phyloP scores from a whole-genome alignment of 2,113 vertebrate genomes.

The Enhydra lutris region DNA sequence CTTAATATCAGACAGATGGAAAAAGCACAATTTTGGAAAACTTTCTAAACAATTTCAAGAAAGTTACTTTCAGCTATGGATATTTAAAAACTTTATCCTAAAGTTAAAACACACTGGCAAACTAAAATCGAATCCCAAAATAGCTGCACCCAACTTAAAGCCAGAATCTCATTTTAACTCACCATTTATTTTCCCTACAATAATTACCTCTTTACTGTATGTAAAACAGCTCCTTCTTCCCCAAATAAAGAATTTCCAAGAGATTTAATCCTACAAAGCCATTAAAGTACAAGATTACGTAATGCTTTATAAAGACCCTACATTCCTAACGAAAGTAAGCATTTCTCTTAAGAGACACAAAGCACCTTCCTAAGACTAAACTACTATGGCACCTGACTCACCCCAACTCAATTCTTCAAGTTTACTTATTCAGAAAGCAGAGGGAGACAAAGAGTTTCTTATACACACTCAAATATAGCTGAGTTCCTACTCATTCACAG shows the following conservation, averaged over 20 bases:
- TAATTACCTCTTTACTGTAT: neutral
- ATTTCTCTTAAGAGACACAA: neutral
- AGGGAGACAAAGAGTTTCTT: constrained; percentile 8
- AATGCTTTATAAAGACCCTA: constrained; percentile 6
- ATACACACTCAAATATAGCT: neutral
- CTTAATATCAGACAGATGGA: neutral
- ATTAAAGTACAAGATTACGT: neutral
- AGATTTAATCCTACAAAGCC: neutral
- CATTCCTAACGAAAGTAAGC: neutral
- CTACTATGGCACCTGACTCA: neutral
- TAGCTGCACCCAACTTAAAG: neutral
- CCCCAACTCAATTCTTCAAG: neutral
- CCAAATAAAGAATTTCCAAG: neutral
- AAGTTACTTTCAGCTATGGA: constrained; percentile 19
- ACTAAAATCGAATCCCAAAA: neutral
- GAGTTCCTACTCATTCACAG: neutral
- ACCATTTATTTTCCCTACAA: neutral
- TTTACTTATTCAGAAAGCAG: constrained; percentile 17
- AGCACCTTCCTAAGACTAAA: neutral
- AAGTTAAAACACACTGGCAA: neutral
- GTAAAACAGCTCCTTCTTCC: neutral
- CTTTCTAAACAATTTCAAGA: constrained; percentile 19
- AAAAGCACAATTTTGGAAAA: constrained; percentile 32
- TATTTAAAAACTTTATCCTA: constrained; percentile 2
- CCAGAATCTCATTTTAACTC: constrained; percentile 15